Base-by-base conservation (phyloP, 2,888 invertebrate genomes). In the Leptothorax acervorum region DNA sequence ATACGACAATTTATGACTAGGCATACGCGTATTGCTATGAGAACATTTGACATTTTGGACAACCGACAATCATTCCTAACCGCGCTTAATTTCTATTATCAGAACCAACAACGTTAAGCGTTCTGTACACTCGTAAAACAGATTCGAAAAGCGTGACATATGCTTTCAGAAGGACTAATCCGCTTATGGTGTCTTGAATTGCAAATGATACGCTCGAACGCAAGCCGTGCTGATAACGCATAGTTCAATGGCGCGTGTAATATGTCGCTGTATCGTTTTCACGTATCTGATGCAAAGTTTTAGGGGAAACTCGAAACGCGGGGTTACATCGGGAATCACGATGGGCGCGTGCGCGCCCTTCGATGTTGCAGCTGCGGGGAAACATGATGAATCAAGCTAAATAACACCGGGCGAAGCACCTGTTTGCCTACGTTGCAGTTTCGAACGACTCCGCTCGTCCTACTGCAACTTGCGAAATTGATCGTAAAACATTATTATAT, bases 361-460 rank as follows among this genome's bases (percentile, higher is more conserved):
- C 78, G 83, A 74, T 31, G 87, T 73, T 81, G 83, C 90, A 87
- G 88, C 85, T 86, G 89, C 86, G 71, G 75, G 53, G 81, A 89
- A 86, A 84, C 85, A 85, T 78, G 86, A 78, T 83, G 88, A 90
- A 90, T 90, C 85, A 87, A 89, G 83, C 85, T 90, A 88, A 89
- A 88, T 89, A 89, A 88, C 85, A 82, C 87, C 86, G 73, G 12
- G 70, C 82, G 66, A 86, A 85, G 83, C 89, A 89, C 89, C 89
- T 89, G 89, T 89, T 90, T 87, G 87, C 85, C 82, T 51, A 81
- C 39, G 70, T 79, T 66, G 75, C 84, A 76, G 53, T 87, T 84
- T 76, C 81, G 55, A 81, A 71, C 39, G 65, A 66, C 82, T 65
- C 63, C 78, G 63, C 82, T 83, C 15, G 51, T 3, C 18, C 75